Evolutionary conservation across 2,113 vertebrate genomes (phyloP).

Genomic region (Aegotheles bennettii): DNA sequence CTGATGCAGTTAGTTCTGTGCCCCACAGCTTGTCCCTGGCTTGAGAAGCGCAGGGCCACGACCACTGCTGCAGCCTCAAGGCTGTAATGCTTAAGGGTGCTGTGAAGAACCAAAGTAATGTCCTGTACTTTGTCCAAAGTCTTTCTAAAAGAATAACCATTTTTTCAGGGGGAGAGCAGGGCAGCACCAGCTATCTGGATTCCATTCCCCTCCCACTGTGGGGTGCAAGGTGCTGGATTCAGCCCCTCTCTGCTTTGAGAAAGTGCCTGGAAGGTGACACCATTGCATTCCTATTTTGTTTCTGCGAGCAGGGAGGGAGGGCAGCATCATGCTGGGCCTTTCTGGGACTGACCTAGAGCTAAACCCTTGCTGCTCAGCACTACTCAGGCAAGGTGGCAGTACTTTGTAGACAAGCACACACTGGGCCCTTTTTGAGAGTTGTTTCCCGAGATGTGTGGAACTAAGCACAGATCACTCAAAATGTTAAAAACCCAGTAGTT

Average conservation of each 20-base stretch:
- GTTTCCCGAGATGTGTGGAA: background rate
- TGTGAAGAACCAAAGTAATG: background rate
- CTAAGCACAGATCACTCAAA: slow-evolving; percentile 58
- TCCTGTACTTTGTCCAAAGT: background rate
- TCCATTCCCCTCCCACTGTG: background rate
- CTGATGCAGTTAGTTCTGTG: background rate
- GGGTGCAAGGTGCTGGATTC: background rate
- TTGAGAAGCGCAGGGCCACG: background rate
- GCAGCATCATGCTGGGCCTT: background rate
- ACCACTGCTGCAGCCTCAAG: background rate
- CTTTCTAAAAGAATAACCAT: background rate
- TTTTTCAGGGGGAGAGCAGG: background rate
- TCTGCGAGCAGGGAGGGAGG: background rate
- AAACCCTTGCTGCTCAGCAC: fast-evolving
- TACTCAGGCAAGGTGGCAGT: background rate
- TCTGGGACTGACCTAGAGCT: background rate
- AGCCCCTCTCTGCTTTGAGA: background rate
- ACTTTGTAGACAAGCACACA: background rate
- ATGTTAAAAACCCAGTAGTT: slow-evolving; percentile 75
- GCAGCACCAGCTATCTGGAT: background rate
- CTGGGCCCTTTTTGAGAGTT: background rate
- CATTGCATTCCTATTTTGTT: background rate
- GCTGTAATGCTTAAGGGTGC: background rate
- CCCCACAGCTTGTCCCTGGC: background rate
- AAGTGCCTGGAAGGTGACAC: background rate